These are phyloP conservation scores for human DNA, from an alignment of 2,113 vertebrate species.

Conservation along the genomic window DNA sequence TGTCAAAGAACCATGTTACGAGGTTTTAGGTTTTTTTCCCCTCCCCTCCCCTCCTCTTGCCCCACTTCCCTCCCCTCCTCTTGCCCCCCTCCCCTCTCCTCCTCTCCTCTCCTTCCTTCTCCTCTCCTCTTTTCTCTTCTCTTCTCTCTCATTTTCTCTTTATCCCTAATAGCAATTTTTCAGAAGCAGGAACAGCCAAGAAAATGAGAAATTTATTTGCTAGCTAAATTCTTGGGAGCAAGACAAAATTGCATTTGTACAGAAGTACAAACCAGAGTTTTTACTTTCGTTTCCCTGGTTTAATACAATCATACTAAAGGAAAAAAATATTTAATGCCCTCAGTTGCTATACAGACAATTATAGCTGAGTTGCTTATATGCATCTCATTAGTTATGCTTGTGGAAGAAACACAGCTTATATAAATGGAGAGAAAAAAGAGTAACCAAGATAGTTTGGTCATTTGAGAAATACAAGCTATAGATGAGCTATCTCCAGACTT, in stretches of 20 bases:
- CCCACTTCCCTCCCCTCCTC: too few species aligned
- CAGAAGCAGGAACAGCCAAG: not conserved
- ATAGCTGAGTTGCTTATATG: not conserved
- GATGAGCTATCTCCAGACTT: not conserved
- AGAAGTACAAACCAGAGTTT: not conserved
- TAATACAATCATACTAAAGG: not conserved
- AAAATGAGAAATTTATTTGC: not conserved
- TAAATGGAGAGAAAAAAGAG: not conserved
- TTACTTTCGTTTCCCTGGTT: not conserved
- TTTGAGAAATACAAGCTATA: not conserved
- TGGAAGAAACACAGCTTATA: not conserved
- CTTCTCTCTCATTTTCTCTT: not conserved
- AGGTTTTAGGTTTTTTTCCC: not conserved
- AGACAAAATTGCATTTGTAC: not conserved
- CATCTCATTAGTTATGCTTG: not conserved
- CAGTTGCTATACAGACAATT: not conserved
- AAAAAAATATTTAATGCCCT: not conserved
- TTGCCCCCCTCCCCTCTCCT: not conserved
- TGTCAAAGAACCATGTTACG: not conserved
- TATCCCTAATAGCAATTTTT: not conserved
- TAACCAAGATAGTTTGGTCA: not conserved
- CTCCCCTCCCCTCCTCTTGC: too few species aligned
- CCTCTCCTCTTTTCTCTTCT: not conserved
- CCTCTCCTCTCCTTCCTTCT: not conserved
- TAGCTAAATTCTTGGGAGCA: not conserved